phyloP scores from a whole-genome alignment of 2,113 vertebrate genomes.

The Galbula dea region DNA sequence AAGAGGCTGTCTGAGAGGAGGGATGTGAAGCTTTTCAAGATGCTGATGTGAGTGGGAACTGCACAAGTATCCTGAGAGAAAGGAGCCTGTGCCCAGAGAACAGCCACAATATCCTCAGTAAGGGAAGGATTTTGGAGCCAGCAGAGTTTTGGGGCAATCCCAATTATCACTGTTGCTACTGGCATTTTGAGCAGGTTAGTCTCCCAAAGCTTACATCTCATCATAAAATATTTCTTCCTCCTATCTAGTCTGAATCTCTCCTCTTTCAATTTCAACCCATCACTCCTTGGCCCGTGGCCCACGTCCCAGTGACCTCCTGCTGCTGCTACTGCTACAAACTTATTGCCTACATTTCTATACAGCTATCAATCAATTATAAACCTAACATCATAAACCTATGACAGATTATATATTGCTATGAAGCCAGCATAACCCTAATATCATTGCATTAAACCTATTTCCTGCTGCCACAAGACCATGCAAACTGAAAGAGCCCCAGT shows the following conservation, averaged over 20 bases:
- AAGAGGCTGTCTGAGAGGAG: background rate
- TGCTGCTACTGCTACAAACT: background rate
- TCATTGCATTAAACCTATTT: background rate
- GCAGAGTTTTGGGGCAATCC: background rate
- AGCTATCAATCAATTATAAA: background rate
- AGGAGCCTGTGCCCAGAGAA: background rate
- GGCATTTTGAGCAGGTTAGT: background rate
- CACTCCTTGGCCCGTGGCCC: background rate
- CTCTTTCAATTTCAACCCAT: too few species aligned
- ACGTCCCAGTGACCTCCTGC: background rate
- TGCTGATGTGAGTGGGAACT: background rate
- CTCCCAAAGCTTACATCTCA: background rate
- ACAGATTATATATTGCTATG: background rate
- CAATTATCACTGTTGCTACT: accelerated
- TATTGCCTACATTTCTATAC: background rate
- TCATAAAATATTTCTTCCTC: background rate
- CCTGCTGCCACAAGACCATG: background rate
- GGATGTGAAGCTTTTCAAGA: background rate
- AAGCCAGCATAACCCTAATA: background rate
- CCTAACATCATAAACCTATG: background rate
- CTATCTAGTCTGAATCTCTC: background rate
- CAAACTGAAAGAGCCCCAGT: background rate
- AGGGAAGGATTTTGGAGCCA: background rate
- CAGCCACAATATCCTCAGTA: background rate
- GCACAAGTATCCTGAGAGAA: background rate